phyloP scores from a whole-genome alignment of 2,888 invertebrate genomes.

The Ryuthela nishihirai region DNA sequence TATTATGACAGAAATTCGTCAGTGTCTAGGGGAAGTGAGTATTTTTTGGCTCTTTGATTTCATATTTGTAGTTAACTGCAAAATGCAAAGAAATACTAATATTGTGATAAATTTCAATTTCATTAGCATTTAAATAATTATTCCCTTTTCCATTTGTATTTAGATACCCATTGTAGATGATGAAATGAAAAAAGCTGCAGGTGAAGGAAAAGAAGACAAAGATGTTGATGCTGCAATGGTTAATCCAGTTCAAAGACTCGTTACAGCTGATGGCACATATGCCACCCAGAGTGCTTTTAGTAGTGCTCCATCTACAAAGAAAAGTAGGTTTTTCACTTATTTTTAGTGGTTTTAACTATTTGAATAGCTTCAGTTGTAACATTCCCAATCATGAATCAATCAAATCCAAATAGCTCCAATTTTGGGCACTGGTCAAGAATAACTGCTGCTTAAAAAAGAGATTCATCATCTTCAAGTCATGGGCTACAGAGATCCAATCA shows the following conservation, averaged over 20 bases:
- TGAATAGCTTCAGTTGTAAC: too few relatives aligned
- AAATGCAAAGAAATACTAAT: too few relatives aligned
- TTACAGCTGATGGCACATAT: constrained; percentile 98
- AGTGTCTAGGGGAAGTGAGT: constrained; percentile 66
- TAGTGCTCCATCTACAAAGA: constrained; percentile 50
- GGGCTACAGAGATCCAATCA: too few relatives aligned
- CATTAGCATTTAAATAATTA: constrained; percentile 1
- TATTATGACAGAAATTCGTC: constrained; percentile 71
- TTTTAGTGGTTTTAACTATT: too few relatives aligned
- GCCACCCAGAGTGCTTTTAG: constrained; percentile 97
- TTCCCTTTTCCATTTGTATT: constrained; percentile 1
- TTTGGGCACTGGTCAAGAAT: too few relatives aligned
- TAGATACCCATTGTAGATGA: constrained; percentile 61
- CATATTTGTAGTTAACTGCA: too few relatives aligned
- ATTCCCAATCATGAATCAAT: too few relatives aligned
- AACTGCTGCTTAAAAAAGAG: too few relatives aligned
- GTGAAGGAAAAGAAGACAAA: constrained; percentile 61
- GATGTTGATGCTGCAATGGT: constrained; percentile 45
- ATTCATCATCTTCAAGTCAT: too few relatives aligned
- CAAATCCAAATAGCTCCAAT: too few relatives aligned
- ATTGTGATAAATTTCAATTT: neutral
- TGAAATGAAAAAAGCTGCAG: constrained; percentile 66
- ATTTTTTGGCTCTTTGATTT: neutral
- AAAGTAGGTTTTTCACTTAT: constrained; percentile 23
- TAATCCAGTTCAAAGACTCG: constrained; percentile 61